phyloP scores from a whole-genome alignment of 64 coral and sea anemone species.

The Pachyseris speciosa region DNA sequence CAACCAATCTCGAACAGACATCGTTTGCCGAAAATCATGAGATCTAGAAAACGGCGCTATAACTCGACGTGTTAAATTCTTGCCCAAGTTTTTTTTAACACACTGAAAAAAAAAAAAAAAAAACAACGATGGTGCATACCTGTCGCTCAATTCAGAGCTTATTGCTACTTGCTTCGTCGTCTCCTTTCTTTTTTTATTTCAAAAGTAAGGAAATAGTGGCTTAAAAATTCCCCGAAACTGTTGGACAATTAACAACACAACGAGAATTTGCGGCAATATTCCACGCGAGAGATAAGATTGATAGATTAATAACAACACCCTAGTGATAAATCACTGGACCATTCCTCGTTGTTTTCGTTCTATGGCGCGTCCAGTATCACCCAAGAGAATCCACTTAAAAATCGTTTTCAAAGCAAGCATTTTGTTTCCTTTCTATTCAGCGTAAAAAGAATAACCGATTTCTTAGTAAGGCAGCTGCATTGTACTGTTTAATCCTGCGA shows the following conservation, averaged over 20 bases:
- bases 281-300: background rate
- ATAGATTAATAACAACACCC: background rate
- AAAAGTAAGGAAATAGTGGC: constrained; percentile 20
- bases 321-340: background rate
- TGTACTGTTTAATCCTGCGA: background rate
- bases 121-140: too few species aligned
- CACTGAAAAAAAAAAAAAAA: too few species aligned
- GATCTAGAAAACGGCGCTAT: too few species aligned
- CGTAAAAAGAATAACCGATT: background rate
- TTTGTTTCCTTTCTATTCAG: background rate
- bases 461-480: background rate
- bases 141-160: too few species aligned
- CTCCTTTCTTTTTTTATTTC: too few species aligned
- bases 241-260: constrained; percentile 19
- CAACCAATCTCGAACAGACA: too few species aligned
- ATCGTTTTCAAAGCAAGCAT: background rate
- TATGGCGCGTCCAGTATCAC: background rate
- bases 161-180: too few species aligned
- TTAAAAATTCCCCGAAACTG: constrained; percentile 14
- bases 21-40: too few species aligned
- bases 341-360: background rate
- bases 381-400: background rate
- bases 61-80: too few species aligned
- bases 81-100: too few species aligned
- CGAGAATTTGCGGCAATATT: background rate